These are phyloP conservation scores for Aplidium turbinatum DNA, from an alignment of 23 tunicate species.

Conservation along the genomic window DNA sequence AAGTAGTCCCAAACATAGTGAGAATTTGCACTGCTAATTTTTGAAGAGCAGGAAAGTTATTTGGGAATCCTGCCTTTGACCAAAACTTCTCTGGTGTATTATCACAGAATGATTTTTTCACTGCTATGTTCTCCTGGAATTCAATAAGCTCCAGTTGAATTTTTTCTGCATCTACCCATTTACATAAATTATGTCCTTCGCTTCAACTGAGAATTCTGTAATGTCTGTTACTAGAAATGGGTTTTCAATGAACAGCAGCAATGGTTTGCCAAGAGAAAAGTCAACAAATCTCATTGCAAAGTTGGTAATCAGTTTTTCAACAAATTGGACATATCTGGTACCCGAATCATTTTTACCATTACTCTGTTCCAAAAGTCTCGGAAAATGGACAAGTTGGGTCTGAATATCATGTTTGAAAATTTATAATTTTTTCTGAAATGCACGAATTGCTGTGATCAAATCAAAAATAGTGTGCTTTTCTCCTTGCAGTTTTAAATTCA, in stretches of 20 bases:
- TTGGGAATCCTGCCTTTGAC: too few relatives aligned
- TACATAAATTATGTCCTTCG: constrained; percentile 1
- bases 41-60: too few relatives aligned
- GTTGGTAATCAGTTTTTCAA: too few relatives aligned
- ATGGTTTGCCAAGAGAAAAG: constrained; percentile 2
- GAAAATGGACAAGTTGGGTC: constrained; percentile 10
- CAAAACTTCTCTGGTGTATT: too few relatives aligned
- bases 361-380: constrained; percentile 24
- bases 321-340: constrained; percentile 14
- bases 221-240: too few relatives aligned
- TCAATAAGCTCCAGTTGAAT: too few relatives aligned
- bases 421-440: constrained; percentile 17
- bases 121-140: too few relatives aligned
- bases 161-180: too few relatives aligned
- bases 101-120: too few relatives aligned
- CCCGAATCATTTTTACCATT: constrained; percentile 5
- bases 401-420: constrained; percentile 4
- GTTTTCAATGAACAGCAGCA: constrained; percentile 7
- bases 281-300: not conserved
- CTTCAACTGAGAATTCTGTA: constrained; percentile 7
- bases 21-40: too few relatives aligned
- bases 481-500: constrained; percentile 20
- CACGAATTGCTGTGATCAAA: constrained; percentile 4
- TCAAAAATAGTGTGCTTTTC: too few relatives aligned
- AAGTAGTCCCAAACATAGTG: too few relatives aligned